phyloP scores from a whole-genome alignment of 2,888 invertebrate genomes.

The Nymphalis c-album region DNA sequence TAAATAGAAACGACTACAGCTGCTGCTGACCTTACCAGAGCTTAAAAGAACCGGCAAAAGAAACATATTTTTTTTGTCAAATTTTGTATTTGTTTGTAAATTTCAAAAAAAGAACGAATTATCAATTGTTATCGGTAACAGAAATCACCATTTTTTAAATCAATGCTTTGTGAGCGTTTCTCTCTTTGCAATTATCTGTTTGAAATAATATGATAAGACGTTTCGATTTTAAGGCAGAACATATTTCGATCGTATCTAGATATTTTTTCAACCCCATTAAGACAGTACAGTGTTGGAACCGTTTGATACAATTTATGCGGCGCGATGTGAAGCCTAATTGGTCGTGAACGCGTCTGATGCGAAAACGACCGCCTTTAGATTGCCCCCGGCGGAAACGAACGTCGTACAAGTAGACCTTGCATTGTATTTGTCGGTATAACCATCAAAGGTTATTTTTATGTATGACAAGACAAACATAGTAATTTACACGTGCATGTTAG shows the following conservation, averaged over 20 bases:
- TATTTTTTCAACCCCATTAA: slow-evolving; percentile 32
- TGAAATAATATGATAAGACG: background rate
- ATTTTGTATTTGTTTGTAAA: no score
- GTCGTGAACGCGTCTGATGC: slow-evolving; percentile 62
- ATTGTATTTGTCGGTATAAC: background rate
- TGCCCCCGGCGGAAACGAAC: slow-evolving; percentile 49
- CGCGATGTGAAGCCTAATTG: slow-evolving; percentile 69
- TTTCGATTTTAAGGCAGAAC: background rate
- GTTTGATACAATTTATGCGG: slow-evolving; percentile 73
- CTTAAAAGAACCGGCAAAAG: no score
- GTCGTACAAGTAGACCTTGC: background rate
- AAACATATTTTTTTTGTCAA: no score
- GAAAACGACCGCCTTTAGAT: slow-evolving; percentile 66
- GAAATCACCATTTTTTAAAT: no score
- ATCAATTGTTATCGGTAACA: no score
- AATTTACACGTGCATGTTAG: background rate
- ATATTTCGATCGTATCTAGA: slow-evolving; percentile 40
- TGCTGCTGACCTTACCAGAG: no score
- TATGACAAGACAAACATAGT: background rate
- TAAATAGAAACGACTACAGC: no score
- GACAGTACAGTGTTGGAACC: slow-evolving; percentile 49
- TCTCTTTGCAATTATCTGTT: no score
- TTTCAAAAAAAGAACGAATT: no score
- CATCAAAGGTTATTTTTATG: background rate
- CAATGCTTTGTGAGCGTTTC: no score